A percentile compares a stretch with the other conserved stretches of the same genome.
Evolutionary conservation across 2,797 vertebrate species (phyloP).

Genomic region (Cephalopachus bancanus): DNA sequence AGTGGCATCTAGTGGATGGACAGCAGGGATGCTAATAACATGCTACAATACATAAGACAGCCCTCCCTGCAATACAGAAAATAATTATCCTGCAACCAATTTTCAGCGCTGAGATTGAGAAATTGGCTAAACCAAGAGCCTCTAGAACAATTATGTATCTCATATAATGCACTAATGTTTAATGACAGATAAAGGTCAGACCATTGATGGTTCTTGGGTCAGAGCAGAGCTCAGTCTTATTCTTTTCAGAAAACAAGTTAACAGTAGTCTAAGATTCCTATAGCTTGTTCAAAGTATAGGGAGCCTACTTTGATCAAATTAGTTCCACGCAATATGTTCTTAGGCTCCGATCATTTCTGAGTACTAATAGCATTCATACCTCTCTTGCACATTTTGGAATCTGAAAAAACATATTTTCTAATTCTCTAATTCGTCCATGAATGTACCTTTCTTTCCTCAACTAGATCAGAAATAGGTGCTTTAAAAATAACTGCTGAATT

Average conservation of each 20-base stretch:
- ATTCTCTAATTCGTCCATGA: not conserved
- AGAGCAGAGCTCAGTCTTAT: not conserved
- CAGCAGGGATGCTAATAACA: not conserved
- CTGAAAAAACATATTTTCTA: not conserved
- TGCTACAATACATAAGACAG: not conserved
- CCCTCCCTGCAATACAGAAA: not conserved
- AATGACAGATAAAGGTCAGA: not conserved
- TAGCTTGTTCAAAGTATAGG: conserved; percentile 18
- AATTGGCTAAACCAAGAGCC: not conserved
- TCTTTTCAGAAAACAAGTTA: conserved; percentile 53
- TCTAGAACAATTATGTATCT: not conserved
- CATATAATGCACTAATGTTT: not conserved
- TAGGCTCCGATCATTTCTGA: not conserved
- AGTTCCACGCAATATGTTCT: not conserved
- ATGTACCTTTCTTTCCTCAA: not conserved
- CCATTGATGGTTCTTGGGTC: not conserved
- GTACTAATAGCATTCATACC: not conserved
- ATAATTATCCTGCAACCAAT: not conserved
- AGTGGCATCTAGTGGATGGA: not conserved
- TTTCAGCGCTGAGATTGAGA: not conserved
- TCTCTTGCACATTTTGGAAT: not conserved
- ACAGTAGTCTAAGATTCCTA: not conserved
- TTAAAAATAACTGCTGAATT: conserved; percentile 33
- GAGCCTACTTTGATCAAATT: not conserved
- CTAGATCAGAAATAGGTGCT: not conserved